A percentile compares a stretch with the other conserved stretches of the same genome.
Conservation (phyloP, 2,797 vertebrate species). For the Acanthurus lineatus region DNA sequence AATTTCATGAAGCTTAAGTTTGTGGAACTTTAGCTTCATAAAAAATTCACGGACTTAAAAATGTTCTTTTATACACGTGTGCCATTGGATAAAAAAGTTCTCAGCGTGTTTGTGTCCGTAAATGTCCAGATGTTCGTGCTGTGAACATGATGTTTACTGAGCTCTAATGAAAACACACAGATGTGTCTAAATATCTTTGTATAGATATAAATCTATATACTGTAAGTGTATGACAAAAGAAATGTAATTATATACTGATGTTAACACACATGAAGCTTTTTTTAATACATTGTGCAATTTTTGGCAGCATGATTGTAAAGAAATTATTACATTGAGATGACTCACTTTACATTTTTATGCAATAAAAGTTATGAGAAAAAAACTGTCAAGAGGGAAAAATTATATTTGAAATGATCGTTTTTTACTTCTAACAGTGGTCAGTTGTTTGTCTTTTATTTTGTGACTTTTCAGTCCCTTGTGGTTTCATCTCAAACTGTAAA, state of each 20-base stretch:
- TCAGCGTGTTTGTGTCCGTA: conserved; percentile 21
- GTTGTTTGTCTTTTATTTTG: not conserved
- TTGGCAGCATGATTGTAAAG: conserved; percentile 92
- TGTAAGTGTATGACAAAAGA: conserved; percentile 72
- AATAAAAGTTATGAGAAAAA: conserved; percentile 82
- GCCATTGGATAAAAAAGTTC: not conserved
- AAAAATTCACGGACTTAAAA: no score
- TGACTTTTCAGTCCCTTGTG: no score
- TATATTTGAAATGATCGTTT: not conserved
- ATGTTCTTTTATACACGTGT: not conserved
- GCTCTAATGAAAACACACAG: not conserved
- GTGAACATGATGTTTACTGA: conserved; percentile 34
- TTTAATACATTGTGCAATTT: conserved; percentile 88
- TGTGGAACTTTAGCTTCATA: no score
- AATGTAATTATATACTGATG: conserved; percentile 50
- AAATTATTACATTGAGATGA: conserved; percentile 84
- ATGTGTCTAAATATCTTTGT: conserved; percentile 1
- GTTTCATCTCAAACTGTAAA: not conserved
- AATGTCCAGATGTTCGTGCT: conserved; percentile 23
- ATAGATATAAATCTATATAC: conserved; percentile 14
- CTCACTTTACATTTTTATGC: conserved; percentile 92
- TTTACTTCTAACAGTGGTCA: no score
- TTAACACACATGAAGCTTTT: conserved; percentile 82
- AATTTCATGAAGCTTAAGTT: not conserved
- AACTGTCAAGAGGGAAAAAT: conserved; percentile 15